Evolutionary conservation across 2,888 invertebrate species (phyloP), one percentile per base, ranked within the genome.

Genomic region (Leptarthrus brevirostris): DNA sequence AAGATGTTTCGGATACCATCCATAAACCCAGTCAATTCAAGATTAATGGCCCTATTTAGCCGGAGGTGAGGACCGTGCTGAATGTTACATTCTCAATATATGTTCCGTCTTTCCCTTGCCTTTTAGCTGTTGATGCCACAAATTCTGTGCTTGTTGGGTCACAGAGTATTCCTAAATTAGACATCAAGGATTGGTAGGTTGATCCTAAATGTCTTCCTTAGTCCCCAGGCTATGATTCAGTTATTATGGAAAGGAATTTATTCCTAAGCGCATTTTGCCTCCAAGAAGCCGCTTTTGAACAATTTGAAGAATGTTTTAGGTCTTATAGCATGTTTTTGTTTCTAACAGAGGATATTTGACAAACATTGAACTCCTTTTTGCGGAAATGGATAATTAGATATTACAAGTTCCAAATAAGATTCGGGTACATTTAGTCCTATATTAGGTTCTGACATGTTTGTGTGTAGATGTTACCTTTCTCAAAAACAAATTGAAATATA

Each of bases 1-100:
- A 24, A 36, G 14, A 64, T 64, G 22, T 12, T 64, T 64, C 44
- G 64, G 22, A 64, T 44, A 40, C 64, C 64, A 44, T 64, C 64
- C 64, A 64, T 64, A 64, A 64, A 47, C 44, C 64, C 64, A 64
- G 64, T 64, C 64, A 64, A 64, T 64, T 64, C 47, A 44, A 64
- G 64, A 64, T 64, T 64, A 64, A 64, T 64, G 64, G 64, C 44
- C 44, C 64, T 64, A 64, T 64, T 64, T 64, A 64, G 44, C 64
- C 64, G 64, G 64, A 64, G 64, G 64, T 64, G 64, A 64, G 64
- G 64, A 64, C 64, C 14, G 24, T 44, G 47, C 64, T 64, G 44
- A 22, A 64, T 64, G 44, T 64, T 40, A 64, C 64, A 47, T 64
- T 4, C 64, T 22, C 64, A 64, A 64, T 64, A 64, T 64, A 64